Evolutionary conservation across 2,888 invertebrate genomes (phyloP).

Genomic region (Helicoverpa assulta): DNA sequence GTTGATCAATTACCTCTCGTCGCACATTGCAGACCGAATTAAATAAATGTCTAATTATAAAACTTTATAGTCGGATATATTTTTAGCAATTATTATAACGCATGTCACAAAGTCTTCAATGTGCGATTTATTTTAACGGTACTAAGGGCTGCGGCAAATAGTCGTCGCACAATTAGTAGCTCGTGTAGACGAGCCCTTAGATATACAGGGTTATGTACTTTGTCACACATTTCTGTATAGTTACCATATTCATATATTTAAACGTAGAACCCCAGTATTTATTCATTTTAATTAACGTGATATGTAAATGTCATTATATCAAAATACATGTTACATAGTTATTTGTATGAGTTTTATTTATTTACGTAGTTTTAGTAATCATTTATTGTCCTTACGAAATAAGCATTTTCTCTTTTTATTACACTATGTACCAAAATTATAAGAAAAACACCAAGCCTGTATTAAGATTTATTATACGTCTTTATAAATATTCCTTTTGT

Average conservation of each 20-base stretch:
- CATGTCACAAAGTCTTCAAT: slow-evolving; percentile 44
- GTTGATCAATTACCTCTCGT: slow-evolving; percentile 28
- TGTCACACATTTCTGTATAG: slow-evolving; percentile 59
- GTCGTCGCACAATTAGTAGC: slow-evolving; percentile 32
- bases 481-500: slow-evolving; percentile 14
- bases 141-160: slow-evolving; percentile 43
- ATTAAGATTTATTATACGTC: neutral
- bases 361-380: slow-evolving; percentile 62
- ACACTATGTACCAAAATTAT: neutral
- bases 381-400: slow-evolving; percentile 21
- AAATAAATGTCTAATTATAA: slow-evolving; percentile 26
- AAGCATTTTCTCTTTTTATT: neutral
- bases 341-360: slow-evolving; percentile 86
- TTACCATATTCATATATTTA: slow-evolving; percentile 60
- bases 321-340: slow-evolving; percentile 89
- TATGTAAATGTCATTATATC: slow-evolving; percentile 87
- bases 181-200: slow-evolving; percentile 59
- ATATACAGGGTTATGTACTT: slow-evolving; percentile 59
- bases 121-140: slow-evolving; percentile 49
- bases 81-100: slow-evolving; percentile 53
- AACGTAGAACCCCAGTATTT: slow-evolving; percentile 69
- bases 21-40: slow-evolving; percentile 39
- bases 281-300: slow-evolving; percentile 79
- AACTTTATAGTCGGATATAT: slow-evolving; percentile 40
- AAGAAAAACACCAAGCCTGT: neutral